Percentiles rank a stretch among this genome's conserved stretches.
These are phyloP conservation scores for Hesperophylax magnus DNA, from an alignment of 1,140 invertebrate species.

Conservation along the genomic window DNA sequence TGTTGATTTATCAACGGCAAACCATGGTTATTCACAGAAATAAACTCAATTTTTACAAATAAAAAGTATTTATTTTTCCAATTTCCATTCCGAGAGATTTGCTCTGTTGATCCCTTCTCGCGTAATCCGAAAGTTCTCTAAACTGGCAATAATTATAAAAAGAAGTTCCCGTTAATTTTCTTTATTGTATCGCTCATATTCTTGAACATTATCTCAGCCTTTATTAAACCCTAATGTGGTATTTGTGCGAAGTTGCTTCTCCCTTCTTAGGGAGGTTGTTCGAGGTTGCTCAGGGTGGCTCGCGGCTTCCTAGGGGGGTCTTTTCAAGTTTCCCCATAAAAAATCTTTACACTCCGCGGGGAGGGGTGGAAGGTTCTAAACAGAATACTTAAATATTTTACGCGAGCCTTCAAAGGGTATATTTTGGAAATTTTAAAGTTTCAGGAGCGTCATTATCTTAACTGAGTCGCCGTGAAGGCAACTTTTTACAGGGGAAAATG, in stretches of 20 bases:
- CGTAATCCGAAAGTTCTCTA: too few relatives aligned
- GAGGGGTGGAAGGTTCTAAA: constrained; percentile 35
- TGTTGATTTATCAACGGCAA: too few relatives aligned
- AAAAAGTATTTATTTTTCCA: too few relatives aligned
- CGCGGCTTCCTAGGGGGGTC: constrained; percentile 2
- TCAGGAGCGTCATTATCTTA: constrained; percentile 40
- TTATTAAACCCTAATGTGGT: constrained; percentile 47
- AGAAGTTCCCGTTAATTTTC: constrained; percentile 3
- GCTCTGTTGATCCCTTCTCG: too few relatives aligned
- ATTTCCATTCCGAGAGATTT: too few relatives aligned
- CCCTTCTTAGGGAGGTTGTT: not conserved
- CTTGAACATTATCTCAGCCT: constrained; percentile 41
- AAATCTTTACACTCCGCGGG: constrained; percentile 36
- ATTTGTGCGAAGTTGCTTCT: constrained; percentile 33
- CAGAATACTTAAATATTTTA: constrained; percentile 49
- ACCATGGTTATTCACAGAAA: too few relatives aligned
- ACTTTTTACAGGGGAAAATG: constrained; percentile 29
- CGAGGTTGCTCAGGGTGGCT: not conserved
- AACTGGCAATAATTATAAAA: constrained; percentile 8
- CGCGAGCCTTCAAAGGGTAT: constrained; percentile 36
- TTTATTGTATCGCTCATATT: constrained; percentile 33
- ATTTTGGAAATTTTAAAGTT: constrained; percentile 43
- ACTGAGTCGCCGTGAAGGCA: constrained; percentile 20
- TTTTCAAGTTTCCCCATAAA: constrained; percentile 43
- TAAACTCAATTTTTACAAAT: too few relatives aligned